phyloP scores from a whole-genome alignment of 2,113 vertebrate genomes.

The Casuarius casuarius region DNA sequence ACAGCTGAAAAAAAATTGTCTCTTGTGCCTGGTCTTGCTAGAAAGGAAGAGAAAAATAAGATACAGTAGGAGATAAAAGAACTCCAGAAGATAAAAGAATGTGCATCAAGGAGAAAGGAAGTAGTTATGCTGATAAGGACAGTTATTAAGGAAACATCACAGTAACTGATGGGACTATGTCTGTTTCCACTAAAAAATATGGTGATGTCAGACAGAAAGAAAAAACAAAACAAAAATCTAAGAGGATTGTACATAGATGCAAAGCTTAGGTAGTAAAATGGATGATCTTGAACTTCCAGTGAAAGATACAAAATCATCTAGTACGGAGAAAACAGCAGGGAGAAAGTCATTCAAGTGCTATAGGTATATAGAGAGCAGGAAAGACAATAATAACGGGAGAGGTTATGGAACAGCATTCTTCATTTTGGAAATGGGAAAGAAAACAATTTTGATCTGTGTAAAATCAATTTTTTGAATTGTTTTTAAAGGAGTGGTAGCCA shows the following conservation, averaged over 20 bases:
- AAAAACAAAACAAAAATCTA: neutral
- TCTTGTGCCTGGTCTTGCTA: neutral
- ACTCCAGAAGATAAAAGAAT: neutral
- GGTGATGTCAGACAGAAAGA: neutral
- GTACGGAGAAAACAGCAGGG: neutral
- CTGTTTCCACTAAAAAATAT: neutral
- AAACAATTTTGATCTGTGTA: neutral
- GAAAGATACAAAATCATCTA: neutral
- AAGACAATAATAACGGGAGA: neutral
- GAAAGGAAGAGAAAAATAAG: neutral
- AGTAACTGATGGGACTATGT: neutral
- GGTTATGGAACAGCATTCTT: neutral
- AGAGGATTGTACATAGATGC: neutral
- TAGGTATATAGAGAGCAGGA: accelerated
- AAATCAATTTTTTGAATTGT: neutral
- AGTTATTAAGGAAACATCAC: neutral
- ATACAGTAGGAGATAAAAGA: neutral
- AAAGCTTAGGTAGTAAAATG: neutral
- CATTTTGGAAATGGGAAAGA: neutral
- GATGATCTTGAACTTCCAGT: neutral
- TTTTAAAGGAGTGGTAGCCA: neutral
- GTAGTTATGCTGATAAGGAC: neutral
- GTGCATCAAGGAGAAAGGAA: neutral
- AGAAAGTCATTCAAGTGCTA: neutral
- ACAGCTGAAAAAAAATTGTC: neutral